phyloP scores from a whole-genome alignment of 2,888 invertebrate species.

The Neoascia interrupta region DNA sequence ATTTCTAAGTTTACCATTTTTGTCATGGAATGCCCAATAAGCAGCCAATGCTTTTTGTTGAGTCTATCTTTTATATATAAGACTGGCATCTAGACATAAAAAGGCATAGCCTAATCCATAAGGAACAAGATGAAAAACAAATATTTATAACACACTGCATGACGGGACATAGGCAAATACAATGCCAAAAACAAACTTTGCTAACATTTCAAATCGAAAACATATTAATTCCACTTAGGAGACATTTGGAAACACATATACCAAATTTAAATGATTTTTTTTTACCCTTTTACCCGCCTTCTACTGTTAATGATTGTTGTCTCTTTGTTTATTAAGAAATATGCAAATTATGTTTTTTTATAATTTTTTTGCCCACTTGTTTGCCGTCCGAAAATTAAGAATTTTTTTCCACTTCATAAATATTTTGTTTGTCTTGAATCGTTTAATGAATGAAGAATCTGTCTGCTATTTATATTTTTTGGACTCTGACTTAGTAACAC shows the following conservation, averaged over 20 bases:
- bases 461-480: conserved; percentile 6
- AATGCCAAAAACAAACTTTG: not conserved
- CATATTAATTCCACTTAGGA: conserved; percentile 14
- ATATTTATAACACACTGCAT: not conserved
- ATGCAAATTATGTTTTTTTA: conserved; percentile 31
- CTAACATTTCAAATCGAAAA: conserved; percentile 12
- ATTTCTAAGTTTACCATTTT: no score
- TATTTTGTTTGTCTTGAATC: not conserved
- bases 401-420: not conserved
- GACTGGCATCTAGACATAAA: no score
- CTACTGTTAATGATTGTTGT: not conserved
- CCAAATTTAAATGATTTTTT: no score
- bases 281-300: no score
- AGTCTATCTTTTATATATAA: no score
- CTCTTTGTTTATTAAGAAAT: conserved; percentile 27
- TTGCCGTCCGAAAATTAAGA: conserved; percentile 8
- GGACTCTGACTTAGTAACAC: conserved; percentile 41
- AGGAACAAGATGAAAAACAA: not conserved
- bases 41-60: no score
- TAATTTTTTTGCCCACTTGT: no score
- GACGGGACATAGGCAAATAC: no score
- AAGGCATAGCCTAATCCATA: conserved; percentile 11
- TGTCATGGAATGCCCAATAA: no score
- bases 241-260: not conserved
- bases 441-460: conserved; percentile 41